A percentile compares a stretch with the other conserved stretches of the same genome.
Conservation (phyloP, 2,113 vertebrate species). For the Macroglossus sobrinus region DNA sequence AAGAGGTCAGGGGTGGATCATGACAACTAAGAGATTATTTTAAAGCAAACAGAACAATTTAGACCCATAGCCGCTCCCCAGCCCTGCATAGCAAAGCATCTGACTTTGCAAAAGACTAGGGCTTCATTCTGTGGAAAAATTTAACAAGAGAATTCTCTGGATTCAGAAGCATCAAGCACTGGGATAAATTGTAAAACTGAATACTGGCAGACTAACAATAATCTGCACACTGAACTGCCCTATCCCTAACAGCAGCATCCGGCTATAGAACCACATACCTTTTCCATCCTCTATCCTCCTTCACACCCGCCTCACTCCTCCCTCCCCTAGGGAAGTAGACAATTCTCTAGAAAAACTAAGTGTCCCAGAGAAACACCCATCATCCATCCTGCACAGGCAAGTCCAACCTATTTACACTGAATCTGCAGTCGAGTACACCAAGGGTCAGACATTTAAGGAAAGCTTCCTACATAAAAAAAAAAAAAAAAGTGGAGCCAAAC, state of each 20-base stretch:
- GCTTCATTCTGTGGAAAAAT: not conserved
- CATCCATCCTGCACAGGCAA: not conserved
- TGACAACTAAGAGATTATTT: not conserved
- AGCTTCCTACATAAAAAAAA: not conserved
- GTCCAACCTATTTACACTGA: not conserved
- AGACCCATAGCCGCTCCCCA: not conserved
- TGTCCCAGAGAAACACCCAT: not conserved
- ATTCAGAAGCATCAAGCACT: not conserved
- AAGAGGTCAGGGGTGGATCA: not conserved
- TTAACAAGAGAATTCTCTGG: not conserved
- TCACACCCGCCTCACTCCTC: not conserved
- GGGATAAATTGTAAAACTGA: not conserved
- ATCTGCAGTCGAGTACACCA: not conserved
- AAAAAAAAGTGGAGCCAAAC: not conserved
- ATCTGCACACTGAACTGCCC: not conserved
- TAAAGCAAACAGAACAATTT: not conserved
- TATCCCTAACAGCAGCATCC: not conserved
- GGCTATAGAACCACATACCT: not conserved
- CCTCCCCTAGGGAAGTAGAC: not conserved
- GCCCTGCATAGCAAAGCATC: not conserved
- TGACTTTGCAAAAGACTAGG: not conserved
- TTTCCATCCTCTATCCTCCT: rapidly evolving
- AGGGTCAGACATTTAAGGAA: not conserved
- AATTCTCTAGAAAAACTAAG: not conserved
- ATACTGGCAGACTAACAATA: not conserved